A percentile compares a stretch with the other conserved stretches of the same genome.
These are phyloP conservation scores for Todus mexicanus DNA, from an alignment of 2,797 vertebrate genomes.

Conservation along the genomic window DNA sequence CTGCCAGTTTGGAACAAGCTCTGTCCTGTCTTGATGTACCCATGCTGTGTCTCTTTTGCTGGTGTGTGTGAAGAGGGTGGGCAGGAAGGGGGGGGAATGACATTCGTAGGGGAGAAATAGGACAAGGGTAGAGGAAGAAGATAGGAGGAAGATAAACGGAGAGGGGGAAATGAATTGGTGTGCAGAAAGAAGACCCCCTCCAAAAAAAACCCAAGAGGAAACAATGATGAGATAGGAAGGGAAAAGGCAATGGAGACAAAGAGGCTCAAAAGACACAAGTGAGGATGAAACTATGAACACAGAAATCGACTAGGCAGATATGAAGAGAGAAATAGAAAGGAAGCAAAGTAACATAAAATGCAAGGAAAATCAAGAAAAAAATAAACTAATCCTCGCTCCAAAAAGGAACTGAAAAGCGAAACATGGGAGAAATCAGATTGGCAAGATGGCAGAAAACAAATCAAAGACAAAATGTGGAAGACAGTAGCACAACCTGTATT, in stretches of 20 bases:
- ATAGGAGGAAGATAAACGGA: background rate
- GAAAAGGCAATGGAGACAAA: background rate
- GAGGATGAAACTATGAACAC: background rate
- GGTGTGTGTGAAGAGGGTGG: background rate
- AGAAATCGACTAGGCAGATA: background rate
- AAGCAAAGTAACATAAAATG: background rate
- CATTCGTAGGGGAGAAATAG: background rate
- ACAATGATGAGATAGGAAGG: background rate
- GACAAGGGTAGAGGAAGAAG: background rate
- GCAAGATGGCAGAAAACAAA: background rate
- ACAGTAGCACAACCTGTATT: background rate
- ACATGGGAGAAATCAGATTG: background rate
- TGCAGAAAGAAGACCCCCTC: background rate
- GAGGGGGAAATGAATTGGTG: background rate
- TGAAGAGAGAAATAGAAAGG: background rate
- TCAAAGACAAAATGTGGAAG: background rate
- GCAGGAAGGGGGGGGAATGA: background rate
- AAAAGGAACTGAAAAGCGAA: background rate
- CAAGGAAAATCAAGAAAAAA: background rate
- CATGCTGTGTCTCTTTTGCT: background rate
- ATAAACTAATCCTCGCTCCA: background rate
- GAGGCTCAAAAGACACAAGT: background rate
- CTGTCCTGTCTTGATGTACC: constrained; percentile 35
- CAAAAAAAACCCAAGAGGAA: no score
- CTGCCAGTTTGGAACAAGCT: constrained; percentile 48